phyloP scores from a whole-genome alignment of 2,113 vertebrate genomes.

The Atractosteus spatula region DNA sequence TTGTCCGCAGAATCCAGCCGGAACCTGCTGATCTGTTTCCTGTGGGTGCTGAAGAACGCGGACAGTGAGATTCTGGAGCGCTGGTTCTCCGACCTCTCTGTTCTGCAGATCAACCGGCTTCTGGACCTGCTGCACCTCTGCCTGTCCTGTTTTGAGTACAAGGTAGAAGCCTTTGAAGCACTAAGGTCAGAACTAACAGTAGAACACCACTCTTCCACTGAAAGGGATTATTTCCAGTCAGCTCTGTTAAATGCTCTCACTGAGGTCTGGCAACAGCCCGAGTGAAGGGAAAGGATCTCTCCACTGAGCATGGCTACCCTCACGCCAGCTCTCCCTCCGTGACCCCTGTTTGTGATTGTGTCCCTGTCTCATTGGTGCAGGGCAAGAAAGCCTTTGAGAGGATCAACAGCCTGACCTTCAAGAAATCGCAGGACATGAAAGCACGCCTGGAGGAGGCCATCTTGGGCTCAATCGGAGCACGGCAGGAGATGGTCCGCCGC shows the following conservation, averaged over 20 bases:
- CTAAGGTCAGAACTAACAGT: too few relatives aligned
- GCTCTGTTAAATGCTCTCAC: too few relatives aligned
- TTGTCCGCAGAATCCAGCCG: constrained; percentile 82
- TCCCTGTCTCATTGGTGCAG: constrained; percentile 45
- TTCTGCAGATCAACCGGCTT: constrained; percentile 79
- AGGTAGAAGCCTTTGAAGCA: constrained; percentile 55
- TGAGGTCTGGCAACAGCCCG: too few relatives aligned
- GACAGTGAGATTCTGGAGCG: constrained; percentile 74
- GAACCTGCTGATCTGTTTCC: constrained; percentile 79
- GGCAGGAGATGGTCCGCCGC: constrained; percentile 89
- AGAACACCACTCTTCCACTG: too few relatives aligned
- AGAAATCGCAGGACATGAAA: constrained; percentile 92
- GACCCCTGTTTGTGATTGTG: not conserved
- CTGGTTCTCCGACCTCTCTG: constrained; percentile 80
- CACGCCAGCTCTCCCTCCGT: not conserved
- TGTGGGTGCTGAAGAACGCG: constrained; percentile 87
- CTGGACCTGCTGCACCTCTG: constrained; percentile 82
- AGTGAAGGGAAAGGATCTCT: too few relatives aligned
- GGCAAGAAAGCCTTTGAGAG: constrained; percentile 82
- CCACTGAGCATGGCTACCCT: too few relatives aligned
- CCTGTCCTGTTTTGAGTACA: constrained; percentile 86
- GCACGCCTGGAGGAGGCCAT: constrained; percentile 88
- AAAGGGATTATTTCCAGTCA: too few relatives aligned
- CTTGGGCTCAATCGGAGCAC: constrained; percentile 81
- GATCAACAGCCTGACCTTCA: constrained; percentile 88